Percentiles rank a stretch among this genome's conserved stretches.
Conservation (phyloP, 2,113 vertebrate species). For the Alethe diademata region DNA sequence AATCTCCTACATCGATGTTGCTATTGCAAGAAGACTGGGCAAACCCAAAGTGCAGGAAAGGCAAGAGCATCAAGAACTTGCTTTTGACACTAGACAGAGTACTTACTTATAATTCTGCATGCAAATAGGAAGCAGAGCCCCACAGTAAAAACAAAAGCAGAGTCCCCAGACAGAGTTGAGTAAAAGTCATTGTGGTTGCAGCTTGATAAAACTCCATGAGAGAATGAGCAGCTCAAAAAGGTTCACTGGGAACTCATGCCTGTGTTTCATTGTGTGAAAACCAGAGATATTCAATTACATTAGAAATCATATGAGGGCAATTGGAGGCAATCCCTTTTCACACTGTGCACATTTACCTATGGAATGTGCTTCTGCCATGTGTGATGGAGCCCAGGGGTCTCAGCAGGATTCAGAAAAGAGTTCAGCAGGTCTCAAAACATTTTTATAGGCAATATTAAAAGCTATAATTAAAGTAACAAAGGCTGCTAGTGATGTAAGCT, state of each 20-base stretch:
- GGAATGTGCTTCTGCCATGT: background rate
- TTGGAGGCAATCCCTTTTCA: background rate
- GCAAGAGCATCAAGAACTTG: background rate
- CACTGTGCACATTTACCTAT: background rate
- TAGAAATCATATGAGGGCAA: background rate
- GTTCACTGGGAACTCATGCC: background rate
- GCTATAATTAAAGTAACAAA: background rate
- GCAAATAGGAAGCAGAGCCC: background rate
- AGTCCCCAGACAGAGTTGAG: background rate
- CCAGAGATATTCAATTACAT: background rate
- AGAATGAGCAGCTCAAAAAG: background rate
- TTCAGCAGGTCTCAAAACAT: background rate
- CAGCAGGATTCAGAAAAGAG: background rate
- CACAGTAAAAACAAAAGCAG: conserved; percentile 2
- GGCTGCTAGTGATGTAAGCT: background rate
- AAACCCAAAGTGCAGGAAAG: background rate
- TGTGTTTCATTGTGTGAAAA: background rate
- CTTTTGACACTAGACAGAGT: background rate
- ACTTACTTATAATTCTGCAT: background rate
- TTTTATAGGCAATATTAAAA: background rate
- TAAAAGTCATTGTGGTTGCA: background rate
- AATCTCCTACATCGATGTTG: accelerated
- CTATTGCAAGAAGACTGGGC: background rate
- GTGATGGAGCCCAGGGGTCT: background rate
- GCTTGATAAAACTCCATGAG: conserved; percentile 6